Conservation (phyloP, 2,888 invertebrate species). For the Miltochrista miniata region DNA sequence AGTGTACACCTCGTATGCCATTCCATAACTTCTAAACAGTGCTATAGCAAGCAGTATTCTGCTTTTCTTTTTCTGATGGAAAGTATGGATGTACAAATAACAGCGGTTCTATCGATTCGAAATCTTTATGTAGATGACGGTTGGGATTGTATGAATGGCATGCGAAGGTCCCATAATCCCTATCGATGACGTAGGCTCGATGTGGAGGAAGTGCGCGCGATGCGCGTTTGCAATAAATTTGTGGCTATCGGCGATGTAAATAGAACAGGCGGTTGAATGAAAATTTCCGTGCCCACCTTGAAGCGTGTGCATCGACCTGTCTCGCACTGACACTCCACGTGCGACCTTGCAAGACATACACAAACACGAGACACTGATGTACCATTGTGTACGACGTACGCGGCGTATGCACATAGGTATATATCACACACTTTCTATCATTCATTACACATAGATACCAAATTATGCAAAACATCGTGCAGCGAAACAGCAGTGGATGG, state of each 20-base stretch:
- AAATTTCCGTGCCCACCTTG: conserved; percentile 75
- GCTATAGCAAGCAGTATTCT: conserved; percentile 21
- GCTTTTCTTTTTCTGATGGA: conserved; percentile 38
- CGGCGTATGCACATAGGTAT: conserved; percentile 59
- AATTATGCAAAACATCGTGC: conserved; percentile 11
- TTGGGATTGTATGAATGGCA: conserved; percentile 30
- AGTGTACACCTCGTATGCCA: conserved; percentile 29
- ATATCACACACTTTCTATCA: conserved; percentile 41
- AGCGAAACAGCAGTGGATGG: conserved; percentile 32
- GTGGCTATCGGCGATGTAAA: conserved; percentile 70
- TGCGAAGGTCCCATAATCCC: conserved; percentile 60
- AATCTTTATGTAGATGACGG: conserved; percentile 23
- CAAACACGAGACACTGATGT: conserved; percentile 56
- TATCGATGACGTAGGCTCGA: conserved; percentile 46
- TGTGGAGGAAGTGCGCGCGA: conserved; percentile 70
- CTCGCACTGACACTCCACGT: conserved; percentile 66
- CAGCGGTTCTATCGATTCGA: conserved; percentile 17
- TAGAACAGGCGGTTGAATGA: conserved; percentile 78
- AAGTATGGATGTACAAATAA: conserved; percentile 42
- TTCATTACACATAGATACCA: conserved; percentile 30
- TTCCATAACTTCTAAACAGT: conserved; percentile 18
- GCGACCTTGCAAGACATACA: conserved; percentile 76
- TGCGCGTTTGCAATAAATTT: conserved; percentile 61
- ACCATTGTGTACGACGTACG: conserved; percentile 58
- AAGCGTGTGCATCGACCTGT: conserved; percentile 78